Evolutionary conservation across 2,888 invertebrate genomes (phyloP).

Genomic region (Standfussiana lucernea): DNA sequence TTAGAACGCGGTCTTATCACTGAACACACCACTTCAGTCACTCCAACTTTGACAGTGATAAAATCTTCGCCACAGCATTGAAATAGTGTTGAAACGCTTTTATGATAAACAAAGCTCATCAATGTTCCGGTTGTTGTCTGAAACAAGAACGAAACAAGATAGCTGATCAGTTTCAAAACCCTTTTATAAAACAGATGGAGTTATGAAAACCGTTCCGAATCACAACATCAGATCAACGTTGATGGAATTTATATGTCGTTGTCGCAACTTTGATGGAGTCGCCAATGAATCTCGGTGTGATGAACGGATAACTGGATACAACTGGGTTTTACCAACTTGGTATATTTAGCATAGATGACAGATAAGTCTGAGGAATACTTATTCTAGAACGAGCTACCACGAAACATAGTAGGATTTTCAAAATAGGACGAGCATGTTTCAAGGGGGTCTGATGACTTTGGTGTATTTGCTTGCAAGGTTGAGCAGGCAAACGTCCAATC

Average conservation of each 20-base stretch:
- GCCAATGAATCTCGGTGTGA: constrained; percentile 48
- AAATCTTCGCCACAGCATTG: constrained; percentile 13
- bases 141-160: constrained; percentile 48
- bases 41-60: constrained; percentile 19
- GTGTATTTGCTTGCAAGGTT: constrained; percentile 15
- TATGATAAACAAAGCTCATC: constrained; percentile 43
- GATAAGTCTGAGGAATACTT: constrained; percentile 9
- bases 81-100: constrained; percentile 23
- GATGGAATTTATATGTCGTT: constrained; percentile 53
- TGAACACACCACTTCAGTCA: constrained; percentile 1
- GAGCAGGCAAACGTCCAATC: constrained; percentile 33
- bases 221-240: constrained; percentile 48
- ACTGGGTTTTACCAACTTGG: constrained; percentile 18
- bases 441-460: constrained; percentile 19
- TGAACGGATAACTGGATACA: constrained; percentile 20
- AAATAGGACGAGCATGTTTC: not conserved
- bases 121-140: constrained; percentile 33
- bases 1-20: not conserved
- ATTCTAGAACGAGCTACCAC: constrained; percentile 7
- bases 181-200: constrained; percentile 54
- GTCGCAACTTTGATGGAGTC: constrained; percentile 55
- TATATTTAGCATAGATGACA: constrained; percentile 21
- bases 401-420: not conserved
- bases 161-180: constrained; percentile 55
- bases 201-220: constrained; percentile 57